Evolutionary conservation across 2,797 vertebrate genomes (phyloP).

Genomic region (Poecilia picta): DNA sequence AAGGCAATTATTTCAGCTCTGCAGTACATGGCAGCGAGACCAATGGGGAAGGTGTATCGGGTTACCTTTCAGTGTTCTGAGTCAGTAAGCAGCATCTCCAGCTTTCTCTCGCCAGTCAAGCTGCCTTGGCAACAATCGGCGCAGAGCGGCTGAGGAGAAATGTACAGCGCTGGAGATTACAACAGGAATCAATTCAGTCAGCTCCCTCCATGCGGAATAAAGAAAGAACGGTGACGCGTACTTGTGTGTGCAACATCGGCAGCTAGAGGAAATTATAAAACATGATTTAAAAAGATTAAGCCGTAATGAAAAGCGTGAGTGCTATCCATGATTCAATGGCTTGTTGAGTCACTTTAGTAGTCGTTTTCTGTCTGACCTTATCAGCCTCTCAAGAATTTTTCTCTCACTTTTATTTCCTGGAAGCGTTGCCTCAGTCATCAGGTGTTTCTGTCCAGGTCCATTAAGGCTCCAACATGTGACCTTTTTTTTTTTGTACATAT

Average conservation of each 20-base stretch:
- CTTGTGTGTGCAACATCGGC: not conserved
- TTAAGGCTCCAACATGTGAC: not conserved
- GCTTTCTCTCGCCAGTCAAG: slow-evolving; percentile 62
- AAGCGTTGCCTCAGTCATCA: not conserved
- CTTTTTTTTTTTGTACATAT: no score
- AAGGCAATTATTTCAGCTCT: slow-evolving; percentile 63
- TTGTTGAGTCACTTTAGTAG: not conserved
- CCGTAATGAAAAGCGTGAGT: not conserved
- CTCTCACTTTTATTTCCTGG: not conserved
- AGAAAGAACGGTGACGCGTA: slow-evolving; percentile 53
- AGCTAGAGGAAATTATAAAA: not conserved
- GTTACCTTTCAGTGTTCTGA: slow-evolving; percentile 66
- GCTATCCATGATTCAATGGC: not conserved
- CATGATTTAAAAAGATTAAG: not conserved
- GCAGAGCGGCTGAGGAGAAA: slow-evolving; percentile 61
- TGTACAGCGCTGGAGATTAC: slow-evolving; percentile 73
- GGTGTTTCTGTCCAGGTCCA: not conserved
- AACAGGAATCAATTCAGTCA: slow-evolving; percentile 74
- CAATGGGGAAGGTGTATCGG: slow-evolving; percentile 61
- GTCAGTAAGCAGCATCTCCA: slow-evolving; percentile 66
- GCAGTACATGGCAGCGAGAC: slow-evolving; percentile 54
- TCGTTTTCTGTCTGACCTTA: not conserved
- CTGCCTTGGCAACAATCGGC: slow-evolving; percentile 70
- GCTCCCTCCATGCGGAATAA: slow-evolving; percentile 57
- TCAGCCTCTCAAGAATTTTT: not conserved